Base-by-base conservation (phyloP, 2,797 vertebrate genomes). In the Helarctos malayanus region DNA sequence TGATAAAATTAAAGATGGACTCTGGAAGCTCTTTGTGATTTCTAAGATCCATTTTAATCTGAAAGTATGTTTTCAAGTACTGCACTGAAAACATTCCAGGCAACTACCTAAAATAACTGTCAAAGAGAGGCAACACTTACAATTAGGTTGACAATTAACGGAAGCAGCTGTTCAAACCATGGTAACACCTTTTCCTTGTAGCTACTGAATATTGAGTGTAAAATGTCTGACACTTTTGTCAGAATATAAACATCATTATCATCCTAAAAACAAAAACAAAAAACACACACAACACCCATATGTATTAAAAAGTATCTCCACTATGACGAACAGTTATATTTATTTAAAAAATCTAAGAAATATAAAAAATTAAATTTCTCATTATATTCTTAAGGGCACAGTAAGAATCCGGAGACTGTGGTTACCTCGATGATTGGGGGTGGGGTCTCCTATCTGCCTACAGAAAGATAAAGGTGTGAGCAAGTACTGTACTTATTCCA, bases 191-290 rank as follows among this genome's bases (percentile, higher is more conserved):
- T 99, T 97, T 99, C 99, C 97, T 99, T 99, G 97, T 99, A 99
- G 94, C 99, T 99, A 97, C 99, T 99, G 99, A 99, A 99, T 98
- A 99, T 99, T 0, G 99, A 99, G 98, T 99, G 99, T 98, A 99
- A 99, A 98, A 99, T 99, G 97, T 99, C 99, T 0, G 99, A 99
- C 97, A 99, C 99, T 99, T 99, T 99, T 97, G 99, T 99, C 98
- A 99, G 98, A 98, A 99, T 99, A 99, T 99, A 99, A 97, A 99
- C 99, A 1, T 99, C 99, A 38, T 99, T 99, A 97, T 99, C 99
- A 97, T 99, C 99, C 99, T 99, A 97, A 97, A 65, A 98, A 29
- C 71, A 75, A 89, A 78, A 94, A 95, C 91, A 90, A 59, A 29
- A 54, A 56, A n/a, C 5, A 81, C 7, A 65, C 3, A 54, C 19